Conservation (phyloP, 2,113 vertebrate genomes). For the Tetrax tetrax region DNA sequence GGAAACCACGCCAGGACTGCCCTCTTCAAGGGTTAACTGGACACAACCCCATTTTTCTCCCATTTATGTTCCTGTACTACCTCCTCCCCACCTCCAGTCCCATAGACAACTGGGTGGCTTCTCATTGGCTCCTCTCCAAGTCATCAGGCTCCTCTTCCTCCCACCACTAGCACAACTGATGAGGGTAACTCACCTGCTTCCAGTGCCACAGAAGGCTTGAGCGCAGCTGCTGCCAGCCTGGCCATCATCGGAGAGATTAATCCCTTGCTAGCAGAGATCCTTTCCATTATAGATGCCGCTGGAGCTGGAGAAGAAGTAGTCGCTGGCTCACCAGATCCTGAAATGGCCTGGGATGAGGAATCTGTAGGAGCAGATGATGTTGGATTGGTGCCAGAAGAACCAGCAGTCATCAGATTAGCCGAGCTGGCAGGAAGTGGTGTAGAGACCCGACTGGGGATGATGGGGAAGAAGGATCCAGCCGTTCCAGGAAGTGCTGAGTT, state of each 20-base stretch:
- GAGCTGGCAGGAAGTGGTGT: constrained; percentile 83
- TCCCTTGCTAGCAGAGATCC: constrained; percentile 96
- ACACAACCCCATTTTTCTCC: not conserved
- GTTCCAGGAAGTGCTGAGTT: constrained; percentile 82
- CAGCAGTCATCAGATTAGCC: constrained; percentile 80
- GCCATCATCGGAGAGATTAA: constrained; percentile 99
- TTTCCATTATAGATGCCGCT: constrained; percentile 93
- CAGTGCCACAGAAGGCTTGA: constrained; percentile 85
- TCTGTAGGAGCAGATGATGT: constrained; percentile 74
- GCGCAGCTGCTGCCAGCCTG: constrained; percentile 92
- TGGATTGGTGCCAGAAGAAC: constrained; percentile 73
- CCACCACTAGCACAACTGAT: not conserved
- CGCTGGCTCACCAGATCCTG: constrained; percentile 76
- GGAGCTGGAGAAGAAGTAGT: constrained; percentile 81
- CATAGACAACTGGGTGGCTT: not conserved
- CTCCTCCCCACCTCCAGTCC: not conserved
- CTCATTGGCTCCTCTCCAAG: not conserved
- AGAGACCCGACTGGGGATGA: constrained; percentile 85
- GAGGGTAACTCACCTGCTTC: constrained; percentile 85
- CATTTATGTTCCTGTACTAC: not conserved
- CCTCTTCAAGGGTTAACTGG: not conserved
- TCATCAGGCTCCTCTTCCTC: not conserved
- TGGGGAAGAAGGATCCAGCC: constrained; percentile 87
- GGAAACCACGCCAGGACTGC: not conserved
- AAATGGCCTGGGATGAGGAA: constrained; percentile 80